phyloP scores from a whole-genome alignment of 2,113 vertebrate genomes.

The Eclectus roratus region DNA sequence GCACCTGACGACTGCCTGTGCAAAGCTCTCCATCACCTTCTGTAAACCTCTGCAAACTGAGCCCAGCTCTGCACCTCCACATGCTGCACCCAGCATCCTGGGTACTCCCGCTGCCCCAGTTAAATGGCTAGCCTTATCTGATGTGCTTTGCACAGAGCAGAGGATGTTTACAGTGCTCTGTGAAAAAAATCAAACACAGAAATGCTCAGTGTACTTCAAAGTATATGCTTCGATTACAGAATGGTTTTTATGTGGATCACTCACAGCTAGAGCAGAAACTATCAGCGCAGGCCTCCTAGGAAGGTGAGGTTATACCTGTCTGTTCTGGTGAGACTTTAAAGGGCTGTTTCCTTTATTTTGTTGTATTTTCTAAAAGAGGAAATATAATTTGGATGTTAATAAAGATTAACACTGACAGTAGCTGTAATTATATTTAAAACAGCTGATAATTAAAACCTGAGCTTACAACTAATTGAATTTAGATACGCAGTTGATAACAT shows the following conservation, averaged over 20 bases:
- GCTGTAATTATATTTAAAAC: constrained; percentile 28
- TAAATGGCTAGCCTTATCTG: background rate
- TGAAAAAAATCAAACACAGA: background rate
- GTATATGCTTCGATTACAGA: background rate
- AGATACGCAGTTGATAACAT: constrained; percentile 44
- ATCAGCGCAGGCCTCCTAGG: background rate
- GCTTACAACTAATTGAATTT: constrained; percentile 57
- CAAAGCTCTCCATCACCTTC: background rate
- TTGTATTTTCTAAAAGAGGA: background rate
- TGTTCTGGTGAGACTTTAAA: background rate
- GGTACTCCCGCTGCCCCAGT: background rate
- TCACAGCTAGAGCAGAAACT: background rate
- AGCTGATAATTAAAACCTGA: constrained; percentile 61
- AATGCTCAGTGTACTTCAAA: background rate
- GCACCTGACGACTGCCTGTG: accelerated
- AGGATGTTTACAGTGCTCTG: background rate
- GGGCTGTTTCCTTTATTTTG: background rate
- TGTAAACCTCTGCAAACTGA: background rate
- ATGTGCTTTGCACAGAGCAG: background rate
- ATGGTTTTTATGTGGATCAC: background rate
- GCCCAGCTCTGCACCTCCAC: background rate
- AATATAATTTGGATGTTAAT: background rate
- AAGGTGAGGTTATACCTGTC: background rate
- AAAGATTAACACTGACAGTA: constrained; percentile 26
- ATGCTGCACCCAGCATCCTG: accelerated